phyloP scores from a whole-genome alignment of 2,113 vertebrate genomes.

The Eublepharis macularius region DNA sequence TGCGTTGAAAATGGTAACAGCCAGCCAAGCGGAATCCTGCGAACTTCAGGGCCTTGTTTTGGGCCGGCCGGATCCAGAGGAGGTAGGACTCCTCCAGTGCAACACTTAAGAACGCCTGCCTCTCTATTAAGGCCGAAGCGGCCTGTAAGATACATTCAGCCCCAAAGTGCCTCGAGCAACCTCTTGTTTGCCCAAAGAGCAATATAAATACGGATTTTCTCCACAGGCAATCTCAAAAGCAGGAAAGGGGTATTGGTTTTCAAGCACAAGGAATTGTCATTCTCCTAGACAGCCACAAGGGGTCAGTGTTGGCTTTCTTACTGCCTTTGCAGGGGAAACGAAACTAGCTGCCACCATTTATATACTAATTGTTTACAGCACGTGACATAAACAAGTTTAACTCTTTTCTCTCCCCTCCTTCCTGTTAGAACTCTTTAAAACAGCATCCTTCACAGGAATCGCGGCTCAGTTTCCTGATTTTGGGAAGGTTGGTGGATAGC shows the following conservation, averaged over 20 bases:
- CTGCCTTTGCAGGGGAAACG: not conserved
- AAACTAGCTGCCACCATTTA: not conserved
- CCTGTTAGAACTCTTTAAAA: not conserved
- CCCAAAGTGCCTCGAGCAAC: not conserved
- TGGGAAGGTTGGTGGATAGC: not conserved
- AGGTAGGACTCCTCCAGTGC: not conserved
- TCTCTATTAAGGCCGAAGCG: not conserved
- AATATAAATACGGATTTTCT: not conserved
- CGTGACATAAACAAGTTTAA: not conserved
- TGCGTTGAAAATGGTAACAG: not conserved
- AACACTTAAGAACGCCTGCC: not conserved
- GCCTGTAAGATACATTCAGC: not conserved
- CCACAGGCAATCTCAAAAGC: rapidly evolving
- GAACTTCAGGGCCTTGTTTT: not conserved
- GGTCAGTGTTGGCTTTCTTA: conserved; percentile 5
- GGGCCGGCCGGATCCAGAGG: not conserved
- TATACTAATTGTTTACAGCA: not conserved
- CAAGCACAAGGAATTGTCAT: not conserved
- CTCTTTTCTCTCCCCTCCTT: not conserved
- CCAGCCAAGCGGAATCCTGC: not conserved
- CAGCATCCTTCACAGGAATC: not conserved
- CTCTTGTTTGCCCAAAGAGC: not conserved
- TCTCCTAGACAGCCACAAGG: not conserved
- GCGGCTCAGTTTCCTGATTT: not conserved
- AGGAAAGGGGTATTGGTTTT: not conserved